Percentiles rank a stretch among this genome's conserved stretches.
Conservation (phyloP, 2,113 vertebrate genomes). For the Seriola rivoliana region DNA sequence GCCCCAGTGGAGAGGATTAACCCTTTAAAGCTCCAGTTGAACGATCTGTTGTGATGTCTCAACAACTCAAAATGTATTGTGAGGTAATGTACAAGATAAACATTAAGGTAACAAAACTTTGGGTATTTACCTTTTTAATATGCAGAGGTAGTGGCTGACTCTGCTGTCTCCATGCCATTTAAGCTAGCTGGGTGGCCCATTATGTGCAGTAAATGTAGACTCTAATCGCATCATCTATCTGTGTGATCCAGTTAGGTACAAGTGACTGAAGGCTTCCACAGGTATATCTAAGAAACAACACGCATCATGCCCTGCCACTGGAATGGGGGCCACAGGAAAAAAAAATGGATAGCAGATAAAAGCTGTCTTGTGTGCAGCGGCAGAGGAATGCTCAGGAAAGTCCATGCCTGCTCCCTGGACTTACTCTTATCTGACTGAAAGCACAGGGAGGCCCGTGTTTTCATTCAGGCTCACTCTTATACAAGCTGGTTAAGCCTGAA, state of each 20-base stretch:
- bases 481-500: conserved; percentile 48
- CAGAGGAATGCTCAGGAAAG: conserved; percentile 70
- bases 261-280: conserved; percentile 39
- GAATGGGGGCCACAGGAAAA: conserved; percentile 22
- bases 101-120: neutral
- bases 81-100: neutral
- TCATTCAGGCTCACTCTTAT: conserved; percentile 65
- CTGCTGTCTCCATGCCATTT: neutral
- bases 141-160: neutral
- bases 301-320: conserved; percentile 34
- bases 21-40: conserved; percentile 8
- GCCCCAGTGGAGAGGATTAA: conserved; percentile 43
- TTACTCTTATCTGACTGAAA: conserved; percentile 80
- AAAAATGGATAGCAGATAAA: conserved; percentile 67
- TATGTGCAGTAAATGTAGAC: conserved; percentile 36
- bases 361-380: conserved; percentile 63
- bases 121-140: conserved; percentile 6
- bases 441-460: conserved; percentile 59
- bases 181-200: conserved; percentile 49
- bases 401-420: conserved; percentile 61
- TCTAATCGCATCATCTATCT: conserved; percentile 64
- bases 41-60: neutral
- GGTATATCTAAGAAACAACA: conserved; percentile 56
- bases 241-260: conserved; percentile 62
- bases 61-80: neutral